A percentile compares a stretch with the other conserved stretches of the same genome.
phyloP scores from a whole-genome alignment of 2,113 vertebrate species.

The rabbit (Oryctolagus cuniculus) region mOryCun1.1 NC_091438.1:63515501-63516000 shows the following conservation, averaged over 20 bases:
- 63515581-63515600: background rate
- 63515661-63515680: background rate
- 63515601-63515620: background rate
- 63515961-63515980: constrained; percentile 43
- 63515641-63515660: background rate
- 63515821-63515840: background rate
- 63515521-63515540: background rate
- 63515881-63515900: background rate
- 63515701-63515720: background rate
- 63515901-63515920: background rate
- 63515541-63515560: background rate
- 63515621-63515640: background rate
- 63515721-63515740: background rate
- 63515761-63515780: background rate
- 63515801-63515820: background rate
- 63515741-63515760: background rate
- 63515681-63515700: background rate
- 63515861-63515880: background rate
- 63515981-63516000: too few species aligned
- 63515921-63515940: background rate
- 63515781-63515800: background rate
- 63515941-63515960: background rate
- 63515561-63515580: background rate
- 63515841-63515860: background rate
- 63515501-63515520: background rate